Conservation (phyloP, 1,140 invertebrate species). For the Centruroides vittatus region DNA sequence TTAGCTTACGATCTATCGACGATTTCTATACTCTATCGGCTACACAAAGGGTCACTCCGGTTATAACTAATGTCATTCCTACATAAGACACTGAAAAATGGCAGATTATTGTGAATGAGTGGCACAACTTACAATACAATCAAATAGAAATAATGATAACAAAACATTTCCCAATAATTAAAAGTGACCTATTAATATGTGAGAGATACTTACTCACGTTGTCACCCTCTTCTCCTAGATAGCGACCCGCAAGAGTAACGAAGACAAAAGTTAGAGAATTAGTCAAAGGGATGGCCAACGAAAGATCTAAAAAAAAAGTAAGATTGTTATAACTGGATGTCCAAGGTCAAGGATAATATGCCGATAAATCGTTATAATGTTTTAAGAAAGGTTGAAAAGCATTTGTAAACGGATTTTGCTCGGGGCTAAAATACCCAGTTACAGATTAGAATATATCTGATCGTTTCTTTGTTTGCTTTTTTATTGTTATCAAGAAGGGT, state of each 20-base stretch:
- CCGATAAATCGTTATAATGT: too few relatives aligned
- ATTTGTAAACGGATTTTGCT: not conserved
- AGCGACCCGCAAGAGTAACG: slow-evolving; percentile 27
- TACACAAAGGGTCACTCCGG: slow-evolving; percentile 9
- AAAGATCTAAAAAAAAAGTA: slow-evolving; percentile 26
- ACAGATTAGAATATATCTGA: too few relatives aligned
- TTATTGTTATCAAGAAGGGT: too few relatives aligned
- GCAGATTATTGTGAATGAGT: not conserved
- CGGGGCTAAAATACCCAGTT: too few relatives aligned
- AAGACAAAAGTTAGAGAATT: slow-evolving; percentile 33
- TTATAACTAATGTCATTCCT: slow-evolving; percentile 11
- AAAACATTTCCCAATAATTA: not conserved
- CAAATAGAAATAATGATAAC: too few relatives aligned
- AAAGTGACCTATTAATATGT: not conserved
- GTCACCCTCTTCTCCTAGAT: slow-evolving; percentile 27
- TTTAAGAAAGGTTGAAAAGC: not conserved
- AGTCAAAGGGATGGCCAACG: slow-evolving; percentile 31
- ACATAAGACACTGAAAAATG: slow-evolving; percentile 5
- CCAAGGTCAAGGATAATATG: too few relatives aligned
- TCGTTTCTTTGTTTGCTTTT: too few relatives aligned
- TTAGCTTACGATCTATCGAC: not conserved
- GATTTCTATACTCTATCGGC: not conserved
- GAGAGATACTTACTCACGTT: slow-evolving; percentile 5
- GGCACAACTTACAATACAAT: too few relatives aligned
- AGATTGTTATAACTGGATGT: not conserved